Base-by-base conservation (phyloP, 1,140 invertebrate genomes). In the Lerema accius region DNA sequence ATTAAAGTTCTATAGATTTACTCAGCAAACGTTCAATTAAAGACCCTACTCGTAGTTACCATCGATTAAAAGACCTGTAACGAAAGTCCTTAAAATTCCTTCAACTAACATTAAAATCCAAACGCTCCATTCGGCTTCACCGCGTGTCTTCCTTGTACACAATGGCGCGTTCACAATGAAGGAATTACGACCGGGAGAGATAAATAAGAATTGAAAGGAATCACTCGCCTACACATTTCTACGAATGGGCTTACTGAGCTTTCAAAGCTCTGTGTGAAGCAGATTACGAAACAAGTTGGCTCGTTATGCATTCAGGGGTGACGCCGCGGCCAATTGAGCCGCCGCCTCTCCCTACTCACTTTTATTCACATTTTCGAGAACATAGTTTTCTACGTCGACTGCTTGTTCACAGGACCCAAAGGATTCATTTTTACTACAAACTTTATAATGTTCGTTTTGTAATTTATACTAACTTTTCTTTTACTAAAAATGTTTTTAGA, bases 251-350 rank as follows among this genome's bases (percentile, higher is more conserved):
- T 58, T 19, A 11, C 11, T 14, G 42, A 11, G 42, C 40, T 58
- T 58, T 46, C 28, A 58, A 58, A 46, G 55, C 6, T 19, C 42
- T 9, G 15, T 19, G 0, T 46, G 55, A 58, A 61, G 51, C 23
- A 61, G 50, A 61, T 66, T 46, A 65, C 40, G 26, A 53, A 45
- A 61, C 32, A 58, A 58, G 55, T 46, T 6, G 43, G 42, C 17
- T 69, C 62, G 61, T 58, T 65, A 64, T 56, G 50, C 26, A 51
- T 69, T 56, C 49, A 63, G 48, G 37, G 42, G 48, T 43, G 40
- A 60, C 42, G 48, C 15, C 49, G 59, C 48, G 46, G 60, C 56
- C 67, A 65, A 68, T 68, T 55, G 63, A 50, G 50, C 56, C 35
- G 35, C 23, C 39, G 26, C 56, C 13, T 16, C 32, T 16, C 17